These are phyloP conservation scores for Dexiosoma caninum DNA, from an alignment of 2,888 invertebrate species.

Conservation along the genomic window DNA sequence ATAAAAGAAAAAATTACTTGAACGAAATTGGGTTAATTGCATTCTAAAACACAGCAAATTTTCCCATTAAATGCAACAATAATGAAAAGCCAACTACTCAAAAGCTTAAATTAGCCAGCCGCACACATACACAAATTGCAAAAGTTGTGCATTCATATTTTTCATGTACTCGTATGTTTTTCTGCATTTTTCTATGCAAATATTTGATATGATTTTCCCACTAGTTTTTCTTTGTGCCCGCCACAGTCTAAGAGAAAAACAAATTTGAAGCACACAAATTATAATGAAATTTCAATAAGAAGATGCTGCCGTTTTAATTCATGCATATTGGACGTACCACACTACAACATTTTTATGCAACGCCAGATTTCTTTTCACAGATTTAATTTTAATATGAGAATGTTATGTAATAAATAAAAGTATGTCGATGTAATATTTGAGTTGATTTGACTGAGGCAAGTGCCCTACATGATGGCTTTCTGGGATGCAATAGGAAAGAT, in stretches of 20 bases:
- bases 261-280: neutral
- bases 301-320: constrained; percentile 13
- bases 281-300: constrained; percentile 3
- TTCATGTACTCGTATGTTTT: neutral
- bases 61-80: constrained; percentile 49
- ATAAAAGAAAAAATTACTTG: neutral
- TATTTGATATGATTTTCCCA: constrained; percentile 39
- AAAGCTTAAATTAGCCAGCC: constrained; percentile 33
- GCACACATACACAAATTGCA: constrained; percentile 19
- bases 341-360: too few relatives aligned
- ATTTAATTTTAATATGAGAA: too few relatives aligned
- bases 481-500: too few relatives aligned
- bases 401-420: too few relatives aligned
- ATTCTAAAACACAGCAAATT: constrained; percentile 50
- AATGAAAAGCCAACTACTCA: constrained; percentile 14
- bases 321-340: too few relatives aligned
- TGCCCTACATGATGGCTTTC: too few relatives aligned
- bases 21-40: constrained; percentile 54
- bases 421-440: too few relatives aligned
- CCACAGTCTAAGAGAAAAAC: neutral
- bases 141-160: constrained; percentile 34
- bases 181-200: constrained; percentile 38
- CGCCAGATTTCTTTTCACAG: too few relatives aligned
- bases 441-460: too few relatives aligned
- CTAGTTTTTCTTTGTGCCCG: neutral